Evolutionary conservation across 2,888 invertebrate genomes (phyloP), one percentile per base, ranked within the genome.

Genomic region (Oscheius sp.): DNA sequence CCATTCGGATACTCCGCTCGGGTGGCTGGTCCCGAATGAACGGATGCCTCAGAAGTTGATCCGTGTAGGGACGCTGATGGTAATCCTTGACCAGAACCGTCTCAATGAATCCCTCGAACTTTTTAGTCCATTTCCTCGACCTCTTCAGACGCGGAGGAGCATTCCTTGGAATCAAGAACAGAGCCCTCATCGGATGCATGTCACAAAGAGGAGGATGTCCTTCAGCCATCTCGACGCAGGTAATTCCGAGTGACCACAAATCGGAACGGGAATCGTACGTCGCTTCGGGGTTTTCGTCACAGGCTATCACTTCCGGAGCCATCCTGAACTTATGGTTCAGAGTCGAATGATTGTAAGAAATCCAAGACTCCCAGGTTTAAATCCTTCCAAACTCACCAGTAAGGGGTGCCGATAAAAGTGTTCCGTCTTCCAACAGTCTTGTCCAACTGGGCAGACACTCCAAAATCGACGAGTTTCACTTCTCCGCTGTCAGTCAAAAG

Each of bases 221-320:
- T 79, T 99, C 99, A 75, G 99, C 98, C 99, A 99, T 99, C 92
- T 99, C 99, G 81, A 99, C 92, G 70, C 98, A 96, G 75, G 98
- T 99, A 89, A 99, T 99, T 58, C 88, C 92, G 76, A 92, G 86
- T n/a, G 92, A 92, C 92, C 92, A 92, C 65, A 92, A 86, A 86
- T 92, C 92, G 85, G 91, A 92, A 89, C 91, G 88, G 29, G 86
- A 97, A 91, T 99, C 99, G 90, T 99, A 99, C 32, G 99, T 99
- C 76, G 99, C 98, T 90, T 99, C 98, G 63, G 97, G 96, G 91
- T 99, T 99, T 91, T 99, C 98, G 91, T 99, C 99, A 91, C 99
- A 99, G 74, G 98, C 99, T 89, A 99, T 99, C 63, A 98, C 98
- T 92, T 98, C 98, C 2, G 97, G 98, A 55, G 97, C 97, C 98